A percentile compares a stretch with the other conserved stretches of the same genome.
Evolutionary conservation across 2,113 vertebrate genomes (phyloP).

Genomic region (Pampusana beccarii): DNA sequence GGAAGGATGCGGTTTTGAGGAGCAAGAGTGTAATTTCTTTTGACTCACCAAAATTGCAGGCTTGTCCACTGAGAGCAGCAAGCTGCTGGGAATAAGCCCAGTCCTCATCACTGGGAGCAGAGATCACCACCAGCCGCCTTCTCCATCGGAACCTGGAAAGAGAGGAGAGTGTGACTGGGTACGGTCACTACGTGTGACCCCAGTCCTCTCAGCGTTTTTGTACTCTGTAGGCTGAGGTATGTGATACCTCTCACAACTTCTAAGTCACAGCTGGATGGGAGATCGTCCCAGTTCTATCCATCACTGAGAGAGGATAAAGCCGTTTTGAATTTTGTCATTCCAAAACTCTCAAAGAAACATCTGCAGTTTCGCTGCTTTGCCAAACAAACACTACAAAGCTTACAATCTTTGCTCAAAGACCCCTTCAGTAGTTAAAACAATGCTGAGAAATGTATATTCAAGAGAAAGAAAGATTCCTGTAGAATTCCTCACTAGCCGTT

Average conservation of each 20-base stretch:
- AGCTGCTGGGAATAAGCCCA: constrained; percentile 99
- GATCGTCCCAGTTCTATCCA: background rate
- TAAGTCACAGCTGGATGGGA: constrained; percentile 5
- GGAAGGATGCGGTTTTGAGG: constrained; percentile 43
- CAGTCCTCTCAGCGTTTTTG: background rate
- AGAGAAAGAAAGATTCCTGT: background rate
- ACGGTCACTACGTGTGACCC: rapidly evolving
- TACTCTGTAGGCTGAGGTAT: background rate
- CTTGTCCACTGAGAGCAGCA: constrained; percentile 91
- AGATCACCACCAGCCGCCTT: constrained; percentile 93
- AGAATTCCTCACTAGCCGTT: constrained; percentile 34
- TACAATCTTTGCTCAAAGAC: background rate
- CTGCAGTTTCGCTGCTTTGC: background rate
- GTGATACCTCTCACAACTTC: background rate
- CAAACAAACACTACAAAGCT: background rate
- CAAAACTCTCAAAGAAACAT: background rate
- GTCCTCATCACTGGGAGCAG: constrained; percentile 92
- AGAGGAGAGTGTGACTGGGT: background rate
- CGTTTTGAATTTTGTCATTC: background rate
- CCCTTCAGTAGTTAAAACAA: background rate
- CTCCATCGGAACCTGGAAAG: constrained; percentile 94
- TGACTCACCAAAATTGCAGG: constrained; percentile 95
- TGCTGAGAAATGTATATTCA: constrained; percentile 2
- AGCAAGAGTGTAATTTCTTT: constrained; percentile 19
- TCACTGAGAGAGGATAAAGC: background rate